A percentile compares a stretch with the other conserved stretches of the same genome.
phyloP scores from a whole-genome alignment of 92 coral and sea anemone species.

The Epizoanthus rinbou region DNA sequence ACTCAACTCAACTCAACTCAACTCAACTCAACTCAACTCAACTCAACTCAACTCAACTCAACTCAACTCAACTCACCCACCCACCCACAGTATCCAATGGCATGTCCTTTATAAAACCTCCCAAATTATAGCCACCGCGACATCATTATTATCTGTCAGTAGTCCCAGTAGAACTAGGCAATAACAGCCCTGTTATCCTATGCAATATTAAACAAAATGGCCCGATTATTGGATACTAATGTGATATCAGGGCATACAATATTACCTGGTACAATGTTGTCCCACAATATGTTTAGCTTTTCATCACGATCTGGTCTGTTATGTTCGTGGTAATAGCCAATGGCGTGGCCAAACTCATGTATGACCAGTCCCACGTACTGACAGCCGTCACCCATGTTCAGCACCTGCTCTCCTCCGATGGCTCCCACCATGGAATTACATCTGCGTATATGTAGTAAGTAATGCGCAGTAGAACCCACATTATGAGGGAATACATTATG shows the following conservation, averaged over 20 bases:
- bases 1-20: no score
- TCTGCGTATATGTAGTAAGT: conserved; percentile 19
- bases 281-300: conserved; percentile 65
- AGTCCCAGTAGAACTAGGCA: no score
- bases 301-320: conserved; percentile 91
- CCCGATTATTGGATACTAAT: neutral
- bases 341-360: conserved; percentile 89
- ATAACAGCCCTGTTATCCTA: no score
- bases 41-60: no score
- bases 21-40: no score
- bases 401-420: conserved; percentile 78
- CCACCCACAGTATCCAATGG: no score
- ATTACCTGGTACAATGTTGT: conserved; percentile 71
- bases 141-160: no score
- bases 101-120: no score
- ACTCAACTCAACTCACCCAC: no score
- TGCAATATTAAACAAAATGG: no score
- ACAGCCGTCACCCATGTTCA: conserved; percentile 82
- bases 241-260: neutral
- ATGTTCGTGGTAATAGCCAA: conserved; percentile 85
- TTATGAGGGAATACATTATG: neutral
- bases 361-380: conserved; percentile 82
- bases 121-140: no score
- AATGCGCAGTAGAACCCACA: neutral
- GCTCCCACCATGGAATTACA: conserved; percentile 88